These are phyloP conservation scores for Rhinella marina DNA, from an alignment of 2,797 vertebrate species.

Conservation along the genomic window DNA sequence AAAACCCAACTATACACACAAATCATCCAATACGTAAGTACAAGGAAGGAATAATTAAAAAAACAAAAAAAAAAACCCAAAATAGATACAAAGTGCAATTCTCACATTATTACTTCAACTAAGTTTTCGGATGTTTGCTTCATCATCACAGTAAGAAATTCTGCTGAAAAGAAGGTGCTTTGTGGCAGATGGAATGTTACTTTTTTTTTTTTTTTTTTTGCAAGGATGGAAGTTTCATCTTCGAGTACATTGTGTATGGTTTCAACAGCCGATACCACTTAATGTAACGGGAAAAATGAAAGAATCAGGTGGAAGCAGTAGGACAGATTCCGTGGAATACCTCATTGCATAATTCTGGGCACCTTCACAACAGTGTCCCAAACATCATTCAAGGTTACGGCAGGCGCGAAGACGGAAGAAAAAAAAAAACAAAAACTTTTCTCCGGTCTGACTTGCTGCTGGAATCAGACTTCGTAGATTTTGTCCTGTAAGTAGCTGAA, in stretches of 20 bases:
- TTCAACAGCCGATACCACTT: constrained; percentile 64
- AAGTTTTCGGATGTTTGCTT: constrained; percentile 53
- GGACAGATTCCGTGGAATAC: constrained; percentile 62
- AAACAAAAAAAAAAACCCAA: neutral
- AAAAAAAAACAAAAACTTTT: neutral
- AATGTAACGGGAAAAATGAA: constrained; percentile 69
- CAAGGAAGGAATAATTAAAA: constrained; percentile 54
- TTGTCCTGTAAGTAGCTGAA: constrained; percentile 96
- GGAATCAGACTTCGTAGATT: constrained; percentile 85
- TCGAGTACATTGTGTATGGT: constrained; percentile 55
- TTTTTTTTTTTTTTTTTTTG: constrained; percentile 30
- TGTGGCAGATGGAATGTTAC: constrained; percentile 69
- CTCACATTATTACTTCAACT: constrained; percentile 60
- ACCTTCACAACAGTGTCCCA: constrained; percentile 68
- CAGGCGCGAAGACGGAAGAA: constrained; percentile 63
- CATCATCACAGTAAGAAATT: constrained; percentile 66
- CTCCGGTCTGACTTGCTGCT: constrained; percentile 31
- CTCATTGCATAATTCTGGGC: constrained; percentile 71
- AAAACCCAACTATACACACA: constrained; percentile 46
- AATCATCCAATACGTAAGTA: constrained; percentile 48
- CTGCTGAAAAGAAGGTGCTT: constrained; percentile 62
- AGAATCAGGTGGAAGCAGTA: constrained; percentile 65
- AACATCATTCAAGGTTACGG: constrained; percentile 65
- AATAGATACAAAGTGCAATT: constrained; percentile 60
- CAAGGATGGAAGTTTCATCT: constrained; percentile 68